Percentiles rank a stretch among this genome's conserved stretches.
These are phyloP conservation scores for Lichenostomus cassidix DNA, from an alignment of 2,113 vertebrate genomes.

Conservation along the genomic window DNA sequence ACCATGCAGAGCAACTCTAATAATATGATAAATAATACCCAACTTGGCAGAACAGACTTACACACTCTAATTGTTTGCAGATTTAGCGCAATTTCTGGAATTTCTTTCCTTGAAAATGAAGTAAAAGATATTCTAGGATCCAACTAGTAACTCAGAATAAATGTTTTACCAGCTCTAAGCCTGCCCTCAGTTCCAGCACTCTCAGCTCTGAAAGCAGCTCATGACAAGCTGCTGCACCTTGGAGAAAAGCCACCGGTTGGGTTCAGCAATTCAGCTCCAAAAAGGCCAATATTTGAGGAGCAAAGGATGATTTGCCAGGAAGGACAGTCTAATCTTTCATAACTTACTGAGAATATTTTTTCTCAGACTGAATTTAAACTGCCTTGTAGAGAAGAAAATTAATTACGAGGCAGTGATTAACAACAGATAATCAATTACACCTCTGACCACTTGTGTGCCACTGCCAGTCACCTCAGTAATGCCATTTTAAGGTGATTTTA, in stretches of 20 bases:
- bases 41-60: not conserved
- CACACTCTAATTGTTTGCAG: not conserved
- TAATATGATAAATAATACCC: not conserved
- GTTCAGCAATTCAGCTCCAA: not conserved
- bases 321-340: not conserved
- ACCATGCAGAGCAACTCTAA: not conserved
- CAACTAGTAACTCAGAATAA: not conserved
- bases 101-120: not conserved
- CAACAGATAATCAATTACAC: not conserved
- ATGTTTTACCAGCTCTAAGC: not conserved
- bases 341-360: not conserved
- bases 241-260: not conserved
- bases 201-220: not conserved
- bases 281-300: not conserved
- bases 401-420: not conserved
- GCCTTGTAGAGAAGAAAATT: not conserved
- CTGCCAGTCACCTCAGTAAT: not conserved
- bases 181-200: not conserved
- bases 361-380: not conserved
- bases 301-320: not conserved
- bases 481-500: not conserved
- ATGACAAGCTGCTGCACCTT: not conserved
- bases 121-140: not conserved
- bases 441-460: not conserved
- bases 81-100: not conserved